Conservation (phyloP, 1,140 invertebrate genomes). For the Macrobrachium rosenbergii region DNA sequence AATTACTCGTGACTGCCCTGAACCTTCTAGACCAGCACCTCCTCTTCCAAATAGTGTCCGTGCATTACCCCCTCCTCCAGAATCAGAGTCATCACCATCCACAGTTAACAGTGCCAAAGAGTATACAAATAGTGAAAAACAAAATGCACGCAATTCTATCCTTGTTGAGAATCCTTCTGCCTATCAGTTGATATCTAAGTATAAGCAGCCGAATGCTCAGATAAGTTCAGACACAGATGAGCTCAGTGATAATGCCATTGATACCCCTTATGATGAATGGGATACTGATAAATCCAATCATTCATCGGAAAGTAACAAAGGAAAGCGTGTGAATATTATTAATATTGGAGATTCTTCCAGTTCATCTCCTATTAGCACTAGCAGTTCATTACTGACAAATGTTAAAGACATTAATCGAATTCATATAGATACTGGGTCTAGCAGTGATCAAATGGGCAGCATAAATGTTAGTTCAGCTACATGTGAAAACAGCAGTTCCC, state of each 20-base stretch:
- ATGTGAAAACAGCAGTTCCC: no score
- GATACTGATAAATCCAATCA: slow-evolving; percentile 14
- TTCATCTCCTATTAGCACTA: background rate
- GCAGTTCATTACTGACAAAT: no score
- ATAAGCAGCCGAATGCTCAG: background rate
- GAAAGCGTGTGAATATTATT: slow-evolving; percentile 53
- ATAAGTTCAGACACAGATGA: slow-evolving; percentile 62
- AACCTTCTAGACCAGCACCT: slow-evolving; percentile 41
- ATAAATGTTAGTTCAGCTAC: no score
- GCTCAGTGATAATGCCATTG: slow-evolving; percentile 64
- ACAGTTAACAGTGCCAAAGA: slow-evolving; percentile 50
- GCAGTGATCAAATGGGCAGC: no score
- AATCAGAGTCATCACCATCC: background rate
- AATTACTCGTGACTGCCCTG: slow-evolving; percentile 54
- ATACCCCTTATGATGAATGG: slow-evolving; percentile 28
- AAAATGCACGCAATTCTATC: slow-evolving; percentile 44
- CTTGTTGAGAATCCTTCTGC: slow-evolving; percentile 42
- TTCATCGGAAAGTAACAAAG: slow-evolving; percentile 14
- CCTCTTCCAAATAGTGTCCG: slow-evolving; percentile 39
- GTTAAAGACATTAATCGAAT: no score
- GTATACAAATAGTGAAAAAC: slow-evolving; percentile 2
- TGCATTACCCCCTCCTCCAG: slow-evolving; percentile 17
- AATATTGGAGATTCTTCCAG: slow-evolving; percentile 40
- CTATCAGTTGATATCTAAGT: slow-evolving; percentile 43
- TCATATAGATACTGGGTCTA: no score